Evolutionary conservation across 1,140 invertebrate genomes (phyloP), one percentile per base, ranked within the genome.

Genomic region (Polypedilum pembai): DNA sequence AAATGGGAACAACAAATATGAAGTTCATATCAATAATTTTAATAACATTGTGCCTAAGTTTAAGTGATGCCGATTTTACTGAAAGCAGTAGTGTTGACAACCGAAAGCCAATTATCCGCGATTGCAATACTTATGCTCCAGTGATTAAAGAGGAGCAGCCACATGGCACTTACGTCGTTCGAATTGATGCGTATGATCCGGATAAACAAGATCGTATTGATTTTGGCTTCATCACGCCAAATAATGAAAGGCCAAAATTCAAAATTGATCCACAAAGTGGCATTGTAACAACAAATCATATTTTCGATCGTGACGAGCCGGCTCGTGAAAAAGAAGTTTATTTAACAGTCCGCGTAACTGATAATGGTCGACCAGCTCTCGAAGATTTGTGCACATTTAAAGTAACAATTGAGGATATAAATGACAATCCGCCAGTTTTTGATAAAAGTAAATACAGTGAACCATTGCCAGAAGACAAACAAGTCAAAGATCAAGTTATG

Each of bases 301-400:
- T 86, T 66, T 90, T 95, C 78, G 92, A 95, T 82, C 87, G 93
- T 76, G 94, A 95, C 80, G 93, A 94, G 78, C 93, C 93, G 8
- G 86, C 87, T 12, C 86, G 92, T 77, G 92, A 95, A 79, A 95
- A 94, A 79, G 91, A 93, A 82, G 81, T 81, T 1, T 82, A 82
- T 73, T 78, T 82, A 7, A 91, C 89, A 1, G 89, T 93, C 2
- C 87, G 92, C 79, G 94, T 92, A 0, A 92, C 90, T 74, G 94
- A 95, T 82, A 93, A 94, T 83, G 94, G 94, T 5, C 86, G 87
- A 77, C 93, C 93, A 0, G 87, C 89, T 40, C 83, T 95, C 40
- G 92, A 94, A 77, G 92, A 94, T 78, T 89, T 93, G 40, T 96
- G 94, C 80, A 93, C 91, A 4, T 91, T 95, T 78, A 94, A 92